A percentile compares a stretch with the other conserved stretches of the same genome.
Conservation (phyloP, 1,140 invertebrate species). For the Zaprionus nigranus region DNA sequence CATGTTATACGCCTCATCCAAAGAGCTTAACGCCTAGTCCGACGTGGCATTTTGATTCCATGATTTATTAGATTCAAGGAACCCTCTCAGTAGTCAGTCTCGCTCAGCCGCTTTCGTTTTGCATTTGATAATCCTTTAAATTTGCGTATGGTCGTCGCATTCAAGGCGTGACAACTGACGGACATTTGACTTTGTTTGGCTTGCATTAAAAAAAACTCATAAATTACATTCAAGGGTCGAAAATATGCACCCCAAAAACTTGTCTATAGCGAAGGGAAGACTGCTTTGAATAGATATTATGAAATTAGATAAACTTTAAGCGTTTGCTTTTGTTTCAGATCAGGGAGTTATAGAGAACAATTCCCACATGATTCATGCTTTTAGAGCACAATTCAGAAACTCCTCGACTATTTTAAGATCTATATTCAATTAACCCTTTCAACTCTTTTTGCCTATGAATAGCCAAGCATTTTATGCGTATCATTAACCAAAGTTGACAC, state of each 20-base stretch:
- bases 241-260: conserved; percentile 9
- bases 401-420: neutral
- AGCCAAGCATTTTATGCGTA: conserved; percentile 17
- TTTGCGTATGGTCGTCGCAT: conserved; percentile 63
- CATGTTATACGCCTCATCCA: conserved; percentile 58
- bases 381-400: neutral
- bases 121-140: conserved; percentile 75
- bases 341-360: neutral
- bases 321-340: neutral
- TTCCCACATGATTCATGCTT: neutral
- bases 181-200: conserved; percentile 65
- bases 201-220: conserved; percentile 52
- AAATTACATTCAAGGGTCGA: conserved; percentile 40
- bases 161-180: conserved; percentile 48
- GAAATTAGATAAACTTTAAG: neutral
- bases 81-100: conserved; percentile 26
- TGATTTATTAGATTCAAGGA: conserved; percentile 65
- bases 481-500: conserved; percentile 55
- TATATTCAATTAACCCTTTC: conserved; percentile 17
- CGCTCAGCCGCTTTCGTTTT: conserved; percentile 42
- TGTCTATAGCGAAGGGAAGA: neutral
- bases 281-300: neutral
- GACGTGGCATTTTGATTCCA: conserved; percentile 76
- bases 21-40: conserved; percentile 53
- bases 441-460: conserved; percentile 10